Conservation (phyloP, 30 jellyfish, hydroid and myxozoan species). For the Clytia hemisphaerica region DNA sequence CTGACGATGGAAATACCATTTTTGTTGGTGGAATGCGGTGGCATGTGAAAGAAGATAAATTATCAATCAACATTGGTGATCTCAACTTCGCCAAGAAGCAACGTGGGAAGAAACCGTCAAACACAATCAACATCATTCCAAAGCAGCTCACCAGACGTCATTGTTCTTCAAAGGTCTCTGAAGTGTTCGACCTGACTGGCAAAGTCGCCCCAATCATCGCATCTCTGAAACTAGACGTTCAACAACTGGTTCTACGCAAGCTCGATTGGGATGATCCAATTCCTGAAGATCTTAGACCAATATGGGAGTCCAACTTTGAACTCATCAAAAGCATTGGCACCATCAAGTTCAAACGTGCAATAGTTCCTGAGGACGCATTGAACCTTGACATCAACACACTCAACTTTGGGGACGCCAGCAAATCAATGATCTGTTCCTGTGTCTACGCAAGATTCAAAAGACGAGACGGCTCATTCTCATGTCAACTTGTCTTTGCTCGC, state of each 20-base stretch:
- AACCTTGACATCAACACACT: too few species aligned
- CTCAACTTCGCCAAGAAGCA: background rate
- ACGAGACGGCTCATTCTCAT: slow-evolving; percentile 5
- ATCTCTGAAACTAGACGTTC: too few species aligned
- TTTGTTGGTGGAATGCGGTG: background rate
- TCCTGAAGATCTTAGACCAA: slow-evolving; percentile 5
- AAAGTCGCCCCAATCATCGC: too few species aligned
- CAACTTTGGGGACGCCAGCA: too few species aligned
- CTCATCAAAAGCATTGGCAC: background rate
- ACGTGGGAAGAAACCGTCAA: background rate
- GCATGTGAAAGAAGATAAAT: background rate
- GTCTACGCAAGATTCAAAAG: too few species aligned
- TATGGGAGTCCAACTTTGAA: background rate
- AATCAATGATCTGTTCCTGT: too few species aligned
- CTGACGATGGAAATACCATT: background rate
- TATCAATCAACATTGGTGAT: background rate
- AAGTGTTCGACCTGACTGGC: background rate
- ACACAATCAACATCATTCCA: background rate
- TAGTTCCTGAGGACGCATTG: too few species aligned
- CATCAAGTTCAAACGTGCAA: too few species aligned
- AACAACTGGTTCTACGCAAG: background rate
- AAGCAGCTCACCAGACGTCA: too few species aligned
- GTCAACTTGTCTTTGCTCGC: slow-evolving; percentile 7
- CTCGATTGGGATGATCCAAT: background rate
- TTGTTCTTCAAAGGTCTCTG: slow-evolving; percentile 6